Evolutionary conservation across 1,140 invertebrate species (phyloP).

Genomic region (Zaprionus capensis): DNA sequence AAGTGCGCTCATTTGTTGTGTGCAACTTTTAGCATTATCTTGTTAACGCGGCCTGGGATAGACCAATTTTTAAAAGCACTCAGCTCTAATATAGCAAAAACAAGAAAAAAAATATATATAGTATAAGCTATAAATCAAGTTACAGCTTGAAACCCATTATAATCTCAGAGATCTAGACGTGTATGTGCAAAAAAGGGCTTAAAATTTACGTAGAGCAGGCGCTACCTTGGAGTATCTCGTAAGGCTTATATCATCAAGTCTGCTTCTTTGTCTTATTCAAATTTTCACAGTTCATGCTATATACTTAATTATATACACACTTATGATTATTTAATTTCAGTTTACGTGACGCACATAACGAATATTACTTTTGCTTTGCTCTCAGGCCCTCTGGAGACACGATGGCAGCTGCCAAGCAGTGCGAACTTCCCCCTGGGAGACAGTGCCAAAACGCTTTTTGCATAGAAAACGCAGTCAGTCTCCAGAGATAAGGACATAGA

Average conservation of each 20-base stretch:
- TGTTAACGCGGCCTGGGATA: background rate
- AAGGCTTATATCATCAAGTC: background rate
- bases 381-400: background rate
- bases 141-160: background rate
- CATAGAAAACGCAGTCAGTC: constrained; percentile 2
- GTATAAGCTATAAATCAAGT: background rate
- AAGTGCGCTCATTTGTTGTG: background rate
- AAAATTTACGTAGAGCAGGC: background rate
- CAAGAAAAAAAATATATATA: background rate
- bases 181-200: background rate
- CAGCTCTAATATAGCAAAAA: background rate
- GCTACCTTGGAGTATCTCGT: background rate
- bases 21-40: background rate
- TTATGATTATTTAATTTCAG: constrained; percentile 4
- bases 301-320: constrained; percentile 7
- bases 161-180: background rate
- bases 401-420: background rate
- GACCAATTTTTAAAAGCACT: background rate
- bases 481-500: background rate
- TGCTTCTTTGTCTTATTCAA: background rate
- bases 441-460: constrained; percentile 5
- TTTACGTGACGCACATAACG: constrained; percentile 5
- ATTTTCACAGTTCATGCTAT: background rate
- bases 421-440: background rate
- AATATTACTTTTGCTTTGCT: background rate